Base-by-base conservation (phyloP, 2,888 invertebrate species). In the Bombylius major region DNA sequence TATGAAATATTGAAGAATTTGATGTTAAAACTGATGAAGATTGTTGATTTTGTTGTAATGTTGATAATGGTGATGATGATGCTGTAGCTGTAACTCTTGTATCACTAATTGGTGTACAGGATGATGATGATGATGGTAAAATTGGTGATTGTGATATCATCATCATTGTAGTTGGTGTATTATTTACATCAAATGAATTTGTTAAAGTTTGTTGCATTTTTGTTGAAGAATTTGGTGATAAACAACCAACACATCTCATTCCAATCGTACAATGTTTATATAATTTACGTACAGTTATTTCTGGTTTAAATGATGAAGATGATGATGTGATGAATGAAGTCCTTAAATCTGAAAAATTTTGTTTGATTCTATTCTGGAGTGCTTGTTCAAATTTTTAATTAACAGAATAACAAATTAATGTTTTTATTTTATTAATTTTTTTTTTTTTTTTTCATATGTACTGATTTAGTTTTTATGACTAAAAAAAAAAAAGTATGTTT, bases 291-390 rank as follows among this genome's bases (percentile, higher is more conserved):
- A 73, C 72, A 53, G 71, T 72, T 60, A 74, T 67, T 62, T 73
- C 73, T 11, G 71, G 71, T 58, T 73, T 73, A 61, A 65, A 70
- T 42, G 69, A 61, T 50, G 55, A 48, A 44, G 61, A 56, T 45
- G 57, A 34, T 49, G 50, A 56, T 11, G 55, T 49, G 58, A 54
- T 55, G 58, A 63, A 55, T 63, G 65, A 61, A 62, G 71, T 70
- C 71, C 71, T 67, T 66, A 71, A 69, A 74, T 74, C 74, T 74
- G 74, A 73, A 74, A 70, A 70, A 73, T 71, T 61, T 62, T 56
- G 61, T 67, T 69, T 66, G 62, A 62, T 64, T 64, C 62, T 61
- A 59, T 61, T 63, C 58, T 59, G 58, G 44, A 23, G 23, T 23
- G 39, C 54, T 31, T 57, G 52, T 53, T 46, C n/a, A 46, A 49